Percentiles rank a stretch among this genome's conserved stretches.
These are phyloP conservation scores for Ips typographus DNA, from an alignment of 1,140 invertebrate genomes.

Conservation along the genomic window DNA sequence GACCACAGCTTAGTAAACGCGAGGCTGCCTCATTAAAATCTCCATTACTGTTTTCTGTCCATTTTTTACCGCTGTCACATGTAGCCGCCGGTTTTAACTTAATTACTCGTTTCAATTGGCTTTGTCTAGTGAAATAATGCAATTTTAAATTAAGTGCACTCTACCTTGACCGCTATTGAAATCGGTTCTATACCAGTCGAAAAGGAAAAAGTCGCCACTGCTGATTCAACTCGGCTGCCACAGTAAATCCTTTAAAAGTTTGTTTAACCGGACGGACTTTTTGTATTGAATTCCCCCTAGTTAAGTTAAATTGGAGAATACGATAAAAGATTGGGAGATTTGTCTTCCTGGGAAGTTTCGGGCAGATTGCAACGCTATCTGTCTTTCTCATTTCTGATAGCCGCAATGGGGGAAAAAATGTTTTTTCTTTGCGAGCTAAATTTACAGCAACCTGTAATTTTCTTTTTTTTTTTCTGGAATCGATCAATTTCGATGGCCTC, in stretches of 20 bases:
- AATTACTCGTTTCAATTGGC: constrained; percentile 33
- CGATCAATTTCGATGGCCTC: too few species aligned
- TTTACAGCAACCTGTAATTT: too few species aligned
- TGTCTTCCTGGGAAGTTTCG: constrained; percentile 4
- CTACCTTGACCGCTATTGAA: constrained; percentile 35
- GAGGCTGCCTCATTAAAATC: too few species aligned
- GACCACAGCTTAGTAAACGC: too few species aligned
- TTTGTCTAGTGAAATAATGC: constrained; percentile 27
- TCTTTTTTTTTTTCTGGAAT: too few species aligned
- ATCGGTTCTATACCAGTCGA: constrained; percentile 29
- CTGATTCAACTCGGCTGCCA: constrained; percentile 15
- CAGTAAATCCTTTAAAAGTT: constrained; percentile 28
- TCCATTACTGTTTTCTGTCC: too few species aligned
- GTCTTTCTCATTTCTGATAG: not conserved
- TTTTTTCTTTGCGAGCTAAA: too few species aligned
- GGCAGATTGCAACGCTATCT: not conserved
- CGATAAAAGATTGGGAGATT: constrained; percentile 16
- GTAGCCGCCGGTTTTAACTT: constrained; percentile 18
- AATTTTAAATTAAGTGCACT: constrained; percentile 38
- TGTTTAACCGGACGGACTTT: constrained; percentile 24
- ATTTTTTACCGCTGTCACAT: too few species aligned
- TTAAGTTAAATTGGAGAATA: constrained; percentile 17
- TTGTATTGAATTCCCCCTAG: constrained; percentile 19
- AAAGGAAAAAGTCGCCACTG: constrained; percentile 23
- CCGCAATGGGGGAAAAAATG: not conserved